Evolutionary conservation across 2,888 invertebrate species (phyloP).

Genomic region (Parnassius apollo): DNA sequence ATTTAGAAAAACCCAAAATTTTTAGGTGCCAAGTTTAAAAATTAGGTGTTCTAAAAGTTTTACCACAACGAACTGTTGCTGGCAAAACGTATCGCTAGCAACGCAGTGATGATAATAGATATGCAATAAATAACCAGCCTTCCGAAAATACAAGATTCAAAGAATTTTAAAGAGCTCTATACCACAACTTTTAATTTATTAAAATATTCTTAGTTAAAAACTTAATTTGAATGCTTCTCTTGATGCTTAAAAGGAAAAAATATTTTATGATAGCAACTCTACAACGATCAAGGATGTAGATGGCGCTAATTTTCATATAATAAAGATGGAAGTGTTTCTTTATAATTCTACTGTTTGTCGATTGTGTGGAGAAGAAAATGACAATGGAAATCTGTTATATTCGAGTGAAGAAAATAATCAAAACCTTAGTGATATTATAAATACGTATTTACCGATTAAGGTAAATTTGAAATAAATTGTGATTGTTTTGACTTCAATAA

Average conservation of each 20-base stretch:
- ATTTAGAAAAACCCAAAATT: too few species aligned
- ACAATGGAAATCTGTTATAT: constrained; percentile 85
- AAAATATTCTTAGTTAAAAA: too few species aligned
- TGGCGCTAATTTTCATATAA: constrained; percentile 52
- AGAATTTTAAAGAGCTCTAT: too few species aligned
- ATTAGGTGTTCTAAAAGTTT: too few species aligned
- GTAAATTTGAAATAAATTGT: constrained; percentile 74
- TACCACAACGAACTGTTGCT: too few species aligned
- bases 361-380: constrained; percentile 88
- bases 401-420: constrained; percentile 78
- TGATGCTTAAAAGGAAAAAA: not conserved
- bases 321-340: constrained; percentile 76
- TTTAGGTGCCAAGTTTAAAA: too few species aligned
- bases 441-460: constrained; percentile 88
- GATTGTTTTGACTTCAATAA: constrained; percentile 70
- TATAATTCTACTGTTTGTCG: constrained; percentile 87
- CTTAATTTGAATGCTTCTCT: too few species aligned
- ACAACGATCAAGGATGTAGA: constrained; percentile 57
- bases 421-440: constrained; percentile 84
- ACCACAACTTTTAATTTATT: too few species aligned
- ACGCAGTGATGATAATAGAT: too few species aligned
- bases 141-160: too few species aligned
- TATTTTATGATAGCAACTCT: constrained; percentile 10
- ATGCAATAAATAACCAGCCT: too few species aligned
- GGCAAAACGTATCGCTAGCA: too few species aligned